Base-by-base conservation (phyloP, 2,113 vertebrate species). In the Sitta europaea region DNA sequence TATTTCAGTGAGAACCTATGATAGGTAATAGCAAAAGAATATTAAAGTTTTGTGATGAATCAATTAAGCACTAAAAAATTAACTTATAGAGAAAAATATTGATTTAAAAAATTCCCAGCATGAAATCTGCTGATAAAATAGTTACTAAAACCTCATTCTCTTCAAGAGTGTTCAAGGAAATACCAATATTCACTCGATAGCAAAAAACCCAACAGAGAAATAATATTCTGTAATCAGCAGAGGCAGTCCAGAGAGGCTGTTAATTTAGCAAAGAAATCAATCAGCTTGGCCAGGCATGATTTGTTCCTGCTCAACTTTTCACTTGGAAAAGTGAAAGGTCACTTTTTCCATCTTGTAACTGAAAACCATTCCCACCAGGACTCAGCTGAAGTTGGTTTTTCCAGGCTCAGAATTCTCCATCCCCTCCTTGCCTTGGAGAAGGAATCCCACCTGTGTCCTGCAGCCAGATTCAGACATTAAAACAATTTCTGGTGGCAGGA, bases 1-100 rank as follows among this genome's bases (percentile, higher is more conserved):
- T n/a, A n/a, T n/a, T 40, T 40, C 40, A 40, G 40, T 40, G 40
- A 40, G 40, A 10, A 40, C 40, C 40, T 40, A 40, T 40, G 40
- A 40, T 40, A 40, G 40, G 40, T 24, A 72, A 88, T 10, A 72
- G 27, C 16, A 54, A 77, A 43, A 63, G 22, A 47, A 68, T 25
- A 67, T 57, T 66, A 24, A 79, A 55, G 6, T 35, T 68, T 48
- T 77, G 11, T 33, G 16, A 53, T 33, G 47, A n/a, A 72, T 61
- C 67, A 67, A 81, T 81, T 82, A 90, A 84, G 18, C 25, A 57
- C 35, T 54, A 48, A 86, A 86, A 85, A 55, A 65, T 19, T 48
- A 77, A 82, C 14, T 68, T 36, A 67, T 36, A 67, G 40, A 88
- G 31, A 29, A 90, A 92, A 92, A 88, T 65, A 82, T 13, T 50